Percentiles rank a stretch among this genome's conserved stretches.
These are phyloP conservation scores for Hydrotaea cyrtoneurina DNA, from an alignment of 2,888 invertebrate genomes.

Conservation along the genomic window DNA sequence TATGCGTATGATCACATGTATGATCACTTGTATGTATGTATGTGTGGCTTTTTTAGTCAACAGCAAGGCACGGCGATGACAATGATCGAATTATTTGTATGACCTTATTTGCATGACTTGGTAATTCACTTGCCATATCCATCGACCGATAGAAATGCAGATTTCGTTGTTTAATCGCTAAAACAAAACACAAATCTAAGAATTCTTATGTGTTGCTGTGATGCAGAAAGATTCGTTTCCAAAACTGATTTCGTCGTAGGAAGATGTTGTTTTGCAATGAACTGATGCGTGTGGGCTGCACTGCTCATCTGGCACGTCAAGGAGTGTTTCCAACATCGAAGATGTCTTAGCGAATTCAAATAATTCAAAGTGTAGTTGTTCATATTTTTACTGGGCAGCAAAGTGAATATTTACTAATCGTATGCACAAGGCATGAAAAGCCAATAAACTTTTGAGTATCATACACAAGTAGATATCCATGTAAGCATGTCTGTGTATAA, in stretches of 20 bases:
- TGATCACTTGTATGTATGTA: background rate
- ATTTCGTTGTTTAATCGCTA: background rate
- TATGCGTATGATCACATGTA: too few relatives aligned
- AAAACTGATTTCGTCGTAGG: constrained; percentile 3
- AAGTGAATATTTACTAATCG: background rate
- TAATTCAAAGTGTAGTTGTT: constrained; percentile 7
- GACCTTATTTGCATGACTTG: constrained; percentile 1
- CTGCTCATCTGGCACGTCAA: background rate
- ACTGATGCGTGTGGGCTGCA: background rate
- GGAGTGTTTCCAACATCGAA: constrained; percentile 34
- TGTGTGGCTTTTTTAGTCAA: background rate
- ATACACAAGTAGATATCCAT: background rate
- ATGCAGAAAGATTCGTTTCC: background rate
- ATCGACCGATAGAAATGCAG: background rate
- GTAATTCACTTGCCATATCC: background rate
- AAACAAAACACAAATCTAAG: background rate
- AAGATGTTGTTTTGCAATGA: constrained; percentile 9
- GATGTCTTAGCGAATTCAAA: constrained; percentile 3
- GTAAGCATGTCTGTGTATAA: constrained; percentile 6
- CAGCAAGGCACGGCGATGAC: background rate
- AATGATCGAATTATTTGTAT: background rate
- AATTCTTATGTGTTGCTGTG: background rate
- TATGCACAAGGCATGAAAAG: constrained; percentile 59
- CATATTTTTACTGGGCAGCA: background rate
- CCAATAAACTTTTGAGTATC: constrained; percentile 65